phyloP scores from a whole-genome alignment of 1,140 invertebrate genomes.

The Aphelinus certus region DNA sequence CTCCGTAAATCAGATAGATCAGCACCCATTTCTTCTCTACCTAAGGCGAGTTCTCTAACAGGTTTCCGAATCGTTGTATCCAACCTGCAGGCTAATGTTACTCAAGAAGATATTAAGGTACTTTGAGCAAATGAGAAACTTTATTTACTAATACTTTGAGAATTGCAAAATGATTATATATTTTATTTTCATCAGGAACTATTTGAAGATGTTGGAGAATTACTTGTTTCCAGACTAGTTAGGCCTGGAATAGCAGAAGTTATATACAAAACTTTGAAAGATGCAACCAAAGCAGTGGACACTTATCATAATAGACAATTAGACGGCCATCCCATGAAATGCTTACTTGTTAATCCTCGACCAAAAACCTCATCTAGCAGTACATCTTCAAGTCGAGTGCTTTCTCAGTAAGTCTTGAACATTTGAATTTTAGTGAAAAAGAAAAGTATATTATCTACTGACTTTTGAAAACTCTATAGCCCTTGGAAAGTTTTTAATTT shows the following conservation, averaged over 20 bases:
- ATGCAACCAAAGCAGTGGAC: slow-evolving; percentile 88
- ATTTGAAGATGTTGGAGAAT: slow-evolving; percentile 90
- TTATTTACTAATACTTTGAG: too few relatives aligned
- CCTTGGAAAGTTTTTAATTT: too few relatives aligned
- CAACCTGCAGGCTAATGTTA: slow-evolving; percentile 86
- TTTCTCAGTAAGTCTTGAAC: slow-evolving; percentile 55
- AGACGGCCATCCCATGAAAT: slow-evolving; percentile 87
- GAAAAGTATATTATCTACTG: too few relatives aligned
- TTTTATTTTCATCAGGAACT: slow-evolving; percentile 73
- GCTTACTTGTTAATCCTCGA: slow-evolving; percentile 77
- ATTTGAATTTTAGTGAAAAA: too few relatives aligned
- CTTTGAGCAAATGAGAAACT: slow-evolving; percentile 1
- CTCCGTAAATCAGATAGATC: slow-evolving; percentile 59
- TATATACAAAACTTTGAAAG: slow-evolving; percentile 84
- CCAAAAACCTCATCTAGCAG: slow-evolving; percentile 71
- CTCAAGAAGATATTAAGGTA: slow-evolving; percentile 88
- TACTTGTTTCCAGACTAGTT: slow-evolving; percentile 84
- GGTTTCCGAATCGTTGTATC: slow-evolving; percentile 86
- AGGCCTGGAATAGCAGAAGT: slow-evolving; percentile 89
- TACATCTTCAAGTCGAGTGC: slow-evolving; percentile 62
- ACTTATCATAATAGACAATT: slow-evolving; percentile 91
- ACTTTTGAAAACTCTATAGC: too few relatives aligned
- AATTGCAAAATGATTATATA: neutral
- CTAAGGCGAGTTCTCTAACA: slow-evolving; percentile 64
- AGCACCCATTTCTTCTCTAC: slow-evolving; percentile 65